These are phyloP conservation scores for Drosophila vallismaia DNA, from an alignment of 2,888 invertebrate species.

Conservation along the genomic window DNA sequence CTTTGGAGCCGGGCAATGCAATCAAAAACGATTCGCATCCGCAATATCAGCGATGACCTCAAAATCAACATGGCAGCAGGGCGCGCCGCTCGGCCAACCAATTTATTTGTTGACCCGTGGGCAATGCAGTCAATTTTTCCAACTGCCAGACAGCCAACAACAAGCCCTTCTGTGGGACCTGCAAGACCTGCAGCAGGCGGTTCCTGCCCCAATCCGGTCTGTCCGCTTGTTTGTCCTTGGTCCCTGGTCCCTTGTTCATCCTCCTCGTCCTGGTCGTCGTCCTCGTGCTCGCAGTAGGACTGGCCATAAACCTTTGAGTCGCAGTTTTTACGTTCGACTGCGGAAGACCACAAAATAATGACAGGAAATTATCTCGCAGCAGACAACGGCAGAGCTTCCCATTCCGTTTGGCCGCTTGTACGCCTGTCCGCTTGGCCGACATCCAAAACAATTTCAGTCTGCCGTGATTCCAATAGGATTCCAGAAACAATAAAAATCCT, in stretches of 20 bases:
- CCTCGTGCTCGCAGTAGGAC: conserved; percentile 36
- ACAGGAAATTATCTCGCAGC: conserved; percentile 82
- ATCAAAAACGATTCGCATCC: conserved; percentile 79
- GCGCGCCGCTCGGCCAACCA: conserved; percentile 56
- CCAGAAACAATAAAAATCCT: background rate
- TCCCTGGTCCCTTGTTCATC: conserved; percentile 11
- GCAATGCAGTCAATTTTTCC: conserved; percentile 79
- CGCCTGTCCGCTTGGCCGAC: conserved; percentile 58
- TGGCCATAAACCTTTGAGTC: conserved; percentile 76
- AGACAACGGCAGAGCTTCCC: no score
- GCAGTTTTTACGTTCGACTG: conserved; percentile 81
- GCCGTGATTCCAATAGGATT: conserved; percentile 65
- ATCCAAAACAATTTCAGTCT: conserved; percentile 75
- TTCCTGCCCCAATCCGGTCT: conserved; percentile 56
- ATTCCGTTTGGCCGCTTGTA: no score
- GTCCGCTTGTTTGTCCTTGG: conserved; percentile 22
- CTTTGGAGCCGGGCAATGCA: conserved; percentile 67
- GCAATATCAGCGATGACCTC: conserved; percentile 80
- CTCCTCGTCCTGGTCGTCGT: no score
- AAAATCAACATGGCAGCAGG: conserved; percentile 71
- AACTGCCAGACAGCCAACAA: conserved; percentile 47
- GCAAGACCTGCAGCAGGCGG: conserved; percentile 1
- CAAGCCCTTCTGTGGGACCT: no score
- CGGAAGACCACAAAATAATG: conserved; percentile 82
- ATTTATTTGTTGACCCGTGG: conserved; percentile 79